Conservation (phyloP, 64 coral and sea anemone genomes). For the Catalaphyllia jardinei region DNA sequence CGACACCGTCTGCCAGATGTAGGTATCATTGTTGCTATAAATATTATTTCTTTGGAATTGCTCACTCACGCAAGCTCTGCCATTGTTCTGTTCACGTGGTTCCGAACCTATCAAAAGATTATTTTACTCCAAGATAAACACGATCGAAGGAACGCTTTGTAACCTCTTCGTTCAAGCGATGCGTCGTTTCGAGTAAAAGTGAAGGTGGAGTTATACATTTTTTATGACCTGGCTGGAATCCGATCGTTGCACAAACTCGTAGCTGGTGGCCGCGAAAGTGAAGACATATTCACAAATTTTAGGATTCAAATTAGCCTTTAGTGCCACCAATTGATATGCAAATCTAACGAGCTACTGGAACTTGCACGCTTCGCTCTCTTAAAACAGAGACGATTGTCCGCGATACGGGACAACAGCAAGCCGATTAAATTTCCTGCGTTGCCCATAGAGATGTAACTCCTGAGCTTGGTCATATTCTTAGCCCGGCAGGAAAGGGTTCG, state of each 20-base stretch:
- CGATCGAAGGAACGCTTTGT: background rate
- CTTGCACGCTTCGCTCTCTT: slow-evolving; percentile 29
- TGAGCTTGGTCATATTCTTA: slow-evolving; percentile 2
- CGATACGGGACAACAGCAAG: background rate
- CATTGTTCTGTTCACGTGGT: slow-evolving; percentile 27
- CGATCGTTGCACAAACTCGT: slow-evolving; percentile 10
- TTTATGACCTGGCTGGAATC: slow-evolving; percentile 29
- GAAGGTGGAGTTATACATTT: background rate
- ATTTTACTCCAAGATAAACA: slow-evolving; percentile 41
- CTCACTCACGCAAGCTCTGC: background rate
- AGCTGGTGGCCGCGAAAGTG: slow-evolving; percentile 13
- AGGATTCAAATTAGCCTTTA: slow-evolving; percentile 14
- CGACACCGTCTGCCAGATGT: background rate
- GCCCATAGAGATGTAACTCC: slow-evolving; percentile 3
- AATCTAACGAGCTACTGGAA: background rate
- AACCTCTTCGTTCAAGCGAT: background rate
- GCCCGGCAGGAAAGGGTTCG: background rate
- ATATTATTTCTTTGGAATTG: background rate
- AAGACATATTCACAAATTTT: slow-evolving; percentile 4
- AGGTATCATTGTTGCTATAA: background rate
- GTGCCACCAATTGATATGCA: slow-evolving; percentile 15
- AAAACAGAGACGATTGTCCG: background rate
- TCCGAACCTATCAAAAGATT: background rate
- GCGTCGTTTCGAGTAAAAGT: background rate
- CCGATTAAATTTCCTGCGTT: slow-evolving; percentile 17